Evolutionary conservation across 2,797 vertebrate genomes (phyloP), one percentile per base, ranked within the genome.

Genomic region (Telmatherina bonti): DNA sequence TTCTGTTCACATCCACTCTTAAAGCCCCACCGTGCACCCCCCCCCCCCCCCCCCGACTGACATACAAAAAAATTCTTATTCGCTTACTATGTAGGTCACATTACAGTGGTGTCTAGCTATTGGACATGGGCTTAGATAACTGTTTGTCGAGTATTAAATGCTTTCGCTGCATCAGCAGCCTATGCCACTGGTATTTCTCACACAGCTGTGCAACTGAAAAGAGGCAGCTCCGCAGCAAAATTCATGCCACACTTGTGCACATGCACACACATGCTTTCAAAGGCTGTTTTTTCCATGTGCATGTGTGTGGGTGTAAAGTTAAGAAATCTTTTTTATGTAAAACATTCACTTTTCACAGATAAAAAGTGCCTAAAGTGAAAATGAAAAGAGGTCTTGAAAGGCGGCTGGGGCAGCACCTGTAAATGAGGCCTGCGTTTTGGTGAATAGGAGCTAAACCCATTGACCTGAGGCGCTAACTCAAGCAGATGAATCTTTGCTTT

Each of bases 71-170:
- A 93, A 91, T 66, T 91, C 89, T 93, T 94, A 94, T 96, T 96
- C 94, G 95, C 94, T 98, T 96, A 95, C 95, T 96, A 98, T 97
- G 96, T 98, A 96, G 97, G 97, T 97, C 97, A 96, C 96, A 96
- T 95, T 95, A 95, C 95, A 94, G 95, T 92, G 92, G 95, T 93
- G 96, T 95, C 95, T 95, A 94, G 95, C 96, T 95, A 96, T 96
- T 96, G 97, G 96, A 95, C 96, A 95, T 94, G 91, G 96, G 96
- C 96, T 97, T 94, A 95, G 97, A 96, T 97, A 96, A 96, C 96
- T 97, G 95, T 98, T 97, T 96, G 97, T 96, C 93, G 94, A 96
- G 96, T 96, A 97, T 96, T 96, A 97, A 97, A 97, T 96, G 95
- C 95, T 96, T 98, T 95, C 95, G 97, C 97, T 97, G 97, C 93